Base-by-base conservation (phyloP, 1,140 invertebrate genomes). In the Drosophila repletoides region DNA sequence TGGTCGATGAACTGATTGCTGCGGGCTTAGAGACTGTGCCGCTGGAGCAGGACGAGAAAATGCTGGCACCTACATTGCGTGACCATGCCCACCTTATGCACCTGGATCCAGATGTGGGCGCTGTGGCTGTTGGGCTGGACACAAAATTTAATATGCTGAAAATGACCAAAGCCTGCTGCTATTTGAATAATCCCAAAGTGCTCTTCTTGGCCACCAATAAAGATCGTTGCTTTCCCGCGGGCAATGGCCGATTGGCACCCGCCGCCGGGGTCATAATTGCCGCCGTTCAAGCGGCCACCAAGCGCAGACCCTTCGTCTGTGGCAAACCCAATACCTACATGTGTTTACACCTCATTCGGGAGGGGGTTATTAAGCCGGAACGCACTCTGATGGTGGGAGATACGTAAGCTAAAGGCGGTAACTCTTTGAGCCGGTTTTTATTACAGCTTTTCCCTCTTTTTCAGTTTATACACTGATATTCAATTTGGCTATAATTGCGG, bases 401-500 rank as follows among this genome's bases (percentile, higher is more conserved):
- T 26, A 76, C 64, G 77, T 81, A 33, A 66, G 76, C 12, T 0
- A 14, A n/a, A n/a, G n/a, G n/a, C n/a, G 4, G 0, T 24, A 10
- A 1, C 14, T 7, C 22, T 12, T 7, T 4, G 0, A 1, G 14
- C 10, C 34, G 2, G n/a, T 1, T 2, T 14, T 1, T 0, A 4
- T 5, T 48, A 14, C 17, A 14, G n/a, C n/a, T 33, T 2, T 15
- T 5, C 2, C 4, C 12, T n/a, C 6, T 2, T 14, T 17, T 19
- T 28, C 7, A 80, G 77, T 2, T 12, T 81, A 15, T 34, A 56
- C 3, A 81, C 77, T 0, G 77, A 81, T 6, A 63, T 81, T 4
- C 68, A 63, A 3, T 72, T 81, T 28, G 77, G 77, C n/a, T 76
- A 81, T 6, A 66, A 81, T 9, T 81, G 76, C 15, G 76, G 72